Evolutionary conservation across 2,113 vertebrate species (phyloP).

Genomic region (Sardina pilchardus): DNA sequence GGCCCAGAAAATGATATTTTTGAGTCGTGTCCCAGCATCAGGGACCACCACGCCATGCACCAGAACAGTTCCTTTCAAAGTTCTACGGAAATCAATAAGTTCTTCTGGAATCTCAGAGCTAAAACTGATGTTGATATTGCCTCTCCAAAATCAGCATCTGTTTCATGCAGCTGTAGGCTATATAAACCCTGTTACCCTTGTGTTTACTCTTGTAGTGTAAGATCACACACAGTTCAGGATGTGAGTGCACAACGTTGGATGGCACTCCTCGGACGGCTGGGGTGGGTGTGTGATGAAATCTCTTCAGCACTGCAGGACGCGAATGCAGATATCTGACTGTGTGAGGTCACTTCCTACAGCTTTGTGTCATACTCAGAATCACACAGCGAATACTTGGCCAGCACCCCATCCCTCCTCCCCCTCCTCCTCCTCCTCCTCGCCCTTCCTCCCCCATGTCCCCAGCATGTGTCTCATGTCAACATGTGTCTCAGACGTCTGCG

Average conservation of each 20-base stretch:
- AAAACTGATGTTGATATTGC: background rate
- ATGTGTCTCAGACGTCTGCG: constrained; percentile 4
- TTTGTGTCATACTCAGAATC: background rate
- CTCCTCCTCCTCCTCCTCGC: background rate
- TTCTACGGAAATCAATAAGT: background rate
- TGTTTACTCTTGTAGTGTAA: background rate
- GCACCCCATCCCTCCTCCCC: background rate
- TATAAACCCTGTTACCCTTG: background rate
- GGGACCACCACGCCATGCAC: background rate
- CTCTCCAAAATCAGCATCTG: background rate
- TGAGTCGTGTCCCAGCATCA: background rate
- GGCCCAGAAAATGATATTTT: background rate
- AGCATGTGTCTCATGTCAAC: background rate
- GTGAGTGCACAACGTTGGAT: background rate
- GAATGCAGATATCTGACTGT: background rate
- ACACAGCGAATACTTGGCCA: background rate
- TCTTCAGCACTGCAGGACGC: background rate
- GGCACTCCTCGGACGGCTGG: background rate
- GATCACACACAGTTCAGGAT: background rate
- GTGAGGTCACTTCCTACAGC: background rate
- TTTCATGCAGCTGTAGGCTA: background rate
- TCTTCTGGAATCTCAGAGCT: too few species aligned
- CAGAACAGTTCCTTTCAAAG: background rate
- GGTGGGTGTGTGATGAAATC: background rate
- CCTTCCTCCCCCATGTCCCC: background rate